phyloP scores from a whole-genome alignment of 2,888 invertebrate genomes.

The Odontocolon sp. region DNA sequence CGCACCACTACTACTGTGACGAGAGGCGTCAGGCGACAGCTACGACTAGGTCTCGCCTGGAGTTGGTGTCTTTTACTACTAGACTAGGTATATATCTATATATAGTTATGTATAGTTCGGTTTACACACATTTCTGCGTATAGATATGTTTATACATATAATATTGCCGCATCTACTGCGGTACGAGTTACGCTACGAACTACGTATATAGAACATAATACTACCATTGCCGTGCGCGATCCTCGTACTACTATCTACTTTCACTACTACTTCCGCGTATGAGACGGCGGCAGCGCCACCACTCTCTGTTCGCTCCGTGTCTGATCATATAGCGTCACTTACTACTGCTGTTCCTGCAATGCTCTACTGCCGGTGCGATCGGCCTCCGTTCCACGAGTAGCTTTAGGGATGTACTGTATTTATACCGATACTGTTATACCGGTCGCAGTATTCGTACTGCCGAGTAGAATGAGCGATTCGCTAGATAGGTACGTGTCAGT shows the following conservation, averaged over 20 bases:
- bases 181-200: background rate
- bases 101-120: no score
- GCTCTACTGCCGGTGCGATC: background rate
- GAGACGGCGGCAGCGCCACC: slow-evolving; percentile 23
- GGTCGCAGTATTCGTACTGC: no score
- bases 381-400: background rate
- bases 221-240: background rate
- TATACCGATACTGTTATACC: no score
- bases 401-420: no score
- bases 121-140: no score
- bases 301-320: slow-evolving; percentile 13
- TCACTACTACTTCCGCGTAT: slow-evolving; percentile 40
- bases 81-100: background rate
- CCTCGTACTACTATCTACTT: slow-evolving; percentile 39
- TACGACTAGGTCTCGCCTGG: no score
- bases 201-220: background rate
- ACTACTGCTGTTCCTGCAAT: slow-evolving; percentile 7
- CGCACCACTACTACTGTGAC: slow-evolving; percentile 20
- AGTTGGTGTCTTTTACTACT: slow-evolving; percentile 10
- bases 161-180: no score
- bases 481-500: no score
- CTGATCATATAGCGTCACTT: slow-evolving; percentile 24
- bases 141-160: background rate
- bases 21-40: slow-evolving; percentile 31
- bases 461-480: no score